Evolutionary conservation across 2,888 invertebrate genomes (phyloP), one percentile per base, ranked within the genome.

Genomic region (Pegoplata infirma): DNA sequence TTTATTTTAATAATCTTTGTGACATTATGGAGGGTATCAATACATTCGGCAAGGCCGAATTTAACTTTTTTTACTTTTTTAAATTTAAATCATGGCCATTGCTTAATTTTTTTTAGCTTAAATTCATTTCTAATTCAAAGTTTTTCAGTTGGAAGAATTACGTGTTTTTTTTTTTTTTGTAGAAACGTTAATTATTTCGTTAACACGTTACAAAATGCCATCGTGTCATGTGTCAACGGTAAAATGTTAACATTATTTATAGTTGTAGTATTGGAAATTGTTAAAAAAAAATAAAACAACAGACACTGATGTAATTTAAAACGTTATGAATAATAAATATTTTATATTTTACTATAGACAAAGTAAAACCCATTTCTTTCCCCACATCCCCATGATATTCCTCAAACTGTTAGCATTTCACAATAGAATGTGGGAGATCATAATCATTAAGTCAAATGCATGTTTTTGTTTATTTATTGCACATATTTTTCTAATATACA

Each of bases 301-400:
- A 3, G 14, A n/a, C n/a, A 51, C 40, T 68, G 61, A 75, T 75
- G 68, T 55, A 68, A 75, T 68, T 49, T 47, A 28, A 75, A 75
- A 56, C 55, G 56, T 32, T 55, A 49, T 56, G 47, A 68, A 63
- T 67, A 55, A 67, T 61, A 6, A 23, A 40, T 28, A 40, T 64
- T 40, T 40, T 23, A 21, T 21, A 6, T 51, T 10, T 63, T 32
- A 36, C 51, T 40, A 55, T 44, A 40, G 40, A 44, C 53, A 16
- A 46, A 68, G 56, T 69, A 59, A 46, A 40, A 12, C 73, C 64
- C 49, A 64, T 5, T 10, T 8, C 5, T 8, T 8, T 23, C 32
- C 32, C 32, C 6, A 2, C 32, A 3, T 1, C 36, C 36, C 56
- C 58, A 14, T 12, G 5, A 17, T 10, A 10, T 16, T 25, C 21